Conservation (phyloP, 2,113 vertebrate genomes). For the Poeciliopsis retropinna region DNA sequence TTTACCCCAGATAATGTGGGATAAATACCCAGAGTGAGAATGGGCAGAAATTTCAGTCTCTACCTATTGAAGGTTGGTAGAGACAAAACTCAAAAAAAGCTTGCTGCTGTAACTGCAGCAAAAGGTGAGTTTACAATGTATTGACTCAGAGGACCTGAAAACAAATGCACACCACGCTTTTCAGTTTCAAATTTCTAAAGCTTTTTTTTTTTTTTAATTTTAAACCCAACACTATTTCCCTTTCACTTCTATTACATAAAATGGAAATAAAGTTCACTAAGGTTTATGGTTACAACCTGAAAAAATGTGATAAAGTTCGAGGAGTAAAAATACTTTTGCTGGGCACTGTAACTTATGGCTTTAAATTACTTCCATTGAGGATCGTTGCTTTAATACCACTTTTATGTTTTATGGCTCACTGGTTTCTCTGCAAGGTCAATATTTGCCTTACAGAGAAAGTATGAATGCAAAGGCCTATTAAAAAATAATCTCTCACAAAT, state of each 20-base stretch:
- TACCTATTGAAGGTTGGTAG: too few relatives aligned
- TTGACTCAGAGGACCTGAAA: too few relatives aligned
- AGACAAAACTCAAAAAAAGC: too few relatives aligned
- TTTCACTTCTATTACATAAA: neutral
- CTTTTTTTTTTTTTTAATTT: neutral
- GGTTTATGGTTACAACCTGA: neutral
- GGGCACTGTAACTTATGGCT: constrained; percentile 32
- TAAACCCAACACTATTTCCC: neutral
- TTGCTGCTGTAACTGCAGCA: too few relatives aligned
- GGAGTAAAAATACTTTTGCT: neutral
- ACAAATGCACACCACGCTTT: too few relatives aligned
- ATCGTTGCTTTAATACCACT: constrained; percentile 20
- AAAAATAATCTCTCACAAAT: neutral
- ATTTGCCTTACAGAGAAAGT: neutral
- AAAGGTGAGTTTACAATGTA: too few relatives aligned
- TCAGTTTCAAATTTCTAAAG: too few relatives aligned
- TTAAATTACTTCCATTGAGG: constrained; percentile 12
- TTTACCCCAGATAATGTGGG: too few relatives aligned
- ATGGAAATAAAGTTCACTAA: neutral
- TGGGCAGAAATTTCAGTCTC: too few relatives aligned
- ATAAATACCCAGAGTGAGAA: too few relatives aligned
- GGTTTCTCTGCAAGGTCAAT: constrained; percentile 6
- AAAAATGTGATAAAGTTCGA: neutral
- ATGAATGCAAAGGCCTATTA: constrained; percentile 12
- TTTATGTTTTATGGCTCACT: constrained; percentile 34